Conservation (phyloP, 2,888 invertebrate species). For the Ophioninae sp. region DNA sequence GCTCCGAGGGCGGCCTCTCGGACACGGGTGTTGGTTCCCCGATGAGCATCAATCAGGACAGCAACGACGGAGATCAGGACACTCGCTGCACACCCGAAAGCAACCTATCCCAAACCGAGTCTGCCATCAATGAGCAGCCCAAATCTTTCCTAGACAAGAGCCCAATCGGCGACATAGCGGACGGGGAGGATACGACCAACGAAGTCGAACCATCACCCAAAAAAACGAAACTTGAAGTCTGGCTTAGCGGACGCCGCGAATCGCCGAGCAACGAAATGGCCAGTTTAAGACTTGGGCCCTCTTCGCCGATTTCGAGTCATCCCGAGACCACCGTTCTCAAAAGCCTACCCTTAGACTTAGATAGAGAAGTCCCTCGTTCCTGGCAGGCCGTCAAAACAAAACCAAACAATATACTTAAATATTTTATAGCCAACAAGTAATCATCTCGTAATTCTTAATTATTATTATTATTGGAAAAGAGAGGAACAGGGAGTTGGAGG, state of each 20-base stretch:
- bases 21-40: slow-evolving; percentile 81
- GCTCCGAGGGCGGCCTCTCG: slow-evolving; percentile 73
- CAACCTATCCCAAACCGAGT: neutral
- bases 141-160: slow-evolving; percentile 55
- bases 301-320: slow-evolving; percentile 74
- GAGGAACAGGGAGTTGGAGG: neutral
- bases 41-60: slow-evolving; percentile 78
- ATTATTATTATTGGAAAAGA: slow-evolving; percentile 24
- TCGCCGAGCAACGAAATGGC: slow-evolving; percentile 80
- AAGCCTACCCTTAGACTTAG: slow-evolving; percentile 86
- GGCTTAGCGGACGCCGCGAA: slow-evolving; percentile 82
- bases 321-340: slow-evolving; percentile 84
- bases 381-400: slow-evolving; percentile 78
- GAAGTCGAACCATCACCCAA: slow-evolving; percentile 91
- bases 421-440: slow-evolving; percentile 80
- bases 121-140: slow-evolving; percentile 30
- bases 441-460: slow-evolving; percentile 62
- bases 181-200: slow-evolving; percentile 73
- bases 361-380: slow-evolving; percentile 84
- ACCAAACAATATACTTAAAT: slow-evolving; percentile 79
- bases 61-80: slow-evolving; percentile 72
- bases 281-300: slow-evolving; percentile 75
- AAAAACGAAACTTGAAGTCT: slow-evolving; percentile 83
- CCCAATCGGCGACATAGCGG: slow-evolving; percentile 59
- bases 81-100: slow-evolving; percentile 12